These are phyloP conservation scores for Eulemur rubriventer DNA, from an alignment of 2,797 vertebrate genomes.

Conservation along the genomic window DNA sequence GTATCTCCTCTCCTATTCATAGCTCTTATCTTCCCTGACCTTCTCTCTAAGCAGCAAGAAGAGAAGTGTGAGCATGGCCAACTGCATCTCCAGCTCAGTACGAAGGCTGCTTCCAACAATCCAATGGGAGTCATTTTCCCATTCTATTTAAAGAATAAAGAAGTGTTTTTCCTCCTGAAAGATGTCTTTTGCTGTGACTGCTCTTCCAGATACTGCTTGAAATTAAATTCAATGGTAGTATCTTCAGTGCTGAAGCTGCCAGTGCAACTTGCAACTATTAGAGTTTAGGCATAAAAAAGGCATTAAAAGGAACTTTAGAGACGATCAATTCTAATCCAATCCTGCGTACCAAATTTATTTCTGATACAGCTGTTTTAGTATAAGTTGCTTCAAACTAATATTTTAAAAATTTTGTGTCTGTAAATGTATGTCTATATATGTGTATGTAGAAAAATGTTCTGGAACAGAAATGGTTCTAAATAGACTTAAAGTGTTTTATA, in stretches of 20 bases:
- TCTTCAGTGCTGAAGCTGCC: not conserved
- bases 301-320: not conserved
- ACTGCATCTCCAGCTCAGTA: not conserved
- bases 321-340: not conserved
- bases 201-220: not conserved
- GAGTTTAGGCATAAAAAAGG: not conserved
- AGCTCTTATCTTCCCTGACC: not conserved
- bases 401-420: slow-evolving; percentile 1
- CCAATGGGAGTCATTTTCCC: slow-evolving; percentile 35
- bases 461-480: not conserved
- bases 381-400: not conserved
- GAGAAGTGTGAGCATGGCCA: not conserved
- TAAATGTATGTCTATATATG: not conserved
- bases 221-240: not conserved
- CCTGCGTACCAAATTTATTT: not conserved
- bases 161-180: slow-evolving; percentile 42
- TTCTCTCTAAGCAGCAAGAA: not conserved
- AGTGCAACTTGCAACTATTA: not conserved
- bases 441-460: not conserved
- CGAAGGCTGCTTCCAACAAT: slow-evolving; percentile 9
- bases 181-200: slow-evolving; percentile 9
- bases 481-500: not conserved
- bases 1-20: not conserved
- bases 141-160: slow-evolving; percentile 45
- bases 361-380: not conserved